Base-by-base conservation (phyloP, 1,140 invertebrate genomes). In the Calliphora vicina region DNA sequence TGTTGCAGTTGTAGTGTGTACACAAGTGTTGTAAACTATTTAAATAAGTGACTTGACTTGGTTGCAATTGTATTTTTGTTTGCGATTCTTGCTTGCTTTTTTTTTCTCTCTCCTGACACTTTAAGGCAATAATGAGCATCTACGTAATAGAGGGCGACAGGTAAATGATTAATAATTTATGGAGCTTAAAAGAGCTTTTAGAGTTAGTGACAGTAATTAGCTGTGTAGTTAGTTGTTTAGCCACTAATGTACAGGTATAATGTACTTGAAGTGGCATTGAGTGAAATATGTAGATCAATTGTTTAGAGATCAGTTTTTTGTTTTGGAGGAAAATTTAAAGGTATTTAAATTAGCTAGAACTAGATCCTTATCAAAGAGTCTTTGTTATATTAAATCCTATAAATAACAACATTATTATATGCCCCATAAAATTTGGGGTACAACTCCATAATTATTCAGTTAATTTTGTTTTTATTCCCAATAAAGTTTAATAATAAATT, bases 121-220 rank as follows among this genome's bases (percentile, higher is more conserved):
- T 67, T 67, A 25, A 25, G 9, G 8, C 57, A 20, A 67, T 67
- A 67, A 67, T 67, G 61, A 67, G 61, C n/a, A 25, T 67, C 20
- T 23, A 1, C 2, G n/a, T 67, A 67, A 67, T 67, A 67, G 61
- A 67, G 61, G 61, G 61, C 61, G 61, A 67, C 61, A 67, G 61
- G 23, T 23, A 25, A 67, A 67, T 67, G 61, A 67, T 67, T 67
- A 67, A 67, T 67, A 67, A 67, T 23, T 67, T 67, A 67, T 67
- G 20, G 61, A 67, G 20, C n/a, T 23, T 67, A 20, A 67, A 23
- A 67, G 35, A 35, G 6, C 10, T 6, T 67, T 20, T 67, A 23
- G 20, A 25, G 61, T 23, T 67, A 67, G n/a, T 67, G 61, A 67
- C 61, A 67, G 20, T 67, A 67, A 67, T 67, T 67, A 67, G 61